phyloP scores from a whole-genome alignment of 2,797 vertebrate genomes.

The Notamacropus eugenii region DNA sequence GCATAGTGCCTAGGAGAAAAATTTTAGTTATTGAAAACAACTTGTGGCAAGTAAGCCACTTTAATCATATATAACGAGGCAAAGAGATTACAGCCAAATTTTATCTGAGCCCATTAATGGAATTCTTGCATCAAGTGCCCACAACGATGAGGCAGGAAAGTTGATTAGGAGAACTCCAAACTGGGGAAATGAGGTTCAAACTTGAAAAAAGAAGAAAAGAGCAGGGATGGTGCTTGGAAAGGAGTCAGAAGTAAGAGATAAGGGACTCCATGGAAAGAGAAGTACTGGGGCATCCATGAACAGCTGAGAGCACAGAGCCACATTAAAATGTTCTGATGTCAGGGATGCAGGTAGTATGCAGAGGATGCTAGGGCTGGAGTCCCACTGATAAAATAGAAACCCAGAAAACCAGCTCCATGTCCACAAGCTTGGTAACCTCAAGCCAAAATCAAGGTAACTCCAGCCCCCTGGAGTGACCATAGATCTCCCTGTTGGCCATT shows the following conservation, averaged over 20 bases:
- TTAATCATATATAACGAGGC: neutral
- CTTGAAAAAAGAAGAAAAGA: neutral
- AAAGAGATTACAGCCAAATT: neutral
- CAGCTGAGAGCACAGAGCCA: neutral
- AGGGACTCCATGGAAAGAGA: neutral
- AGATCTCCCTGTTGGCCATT: neutral
- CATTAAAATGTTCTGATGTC: too few species aligned
- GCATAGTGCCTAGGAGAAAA: neutral
- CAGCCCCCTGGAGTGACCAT: neutral
- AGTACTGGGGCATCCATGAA: neutral
- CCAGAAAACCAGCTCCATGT: neutral
- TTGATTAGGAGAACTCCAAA: neutral
- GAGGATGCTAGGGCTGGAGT: neutral
- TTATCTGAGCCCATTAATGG: neutral
- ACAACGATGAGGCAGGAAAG: neutral
- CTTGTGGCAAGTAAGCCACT: neutral
- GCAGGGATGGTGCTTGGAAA: constrained; percentile 29
- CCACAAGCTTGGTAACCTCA: neutral
- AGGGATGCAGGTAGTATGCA: neutral
- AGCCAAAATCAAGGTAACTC: neutral
- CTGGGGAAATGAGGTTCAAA: neutral
- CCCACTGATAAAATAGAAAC: neutral
- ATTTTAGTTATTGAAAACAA: neutral
- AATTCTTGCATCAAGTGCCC: neutral
- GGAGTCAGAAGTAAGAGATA: constrained; percentile 27